These are phyloP conservation scores for Bungarus multicinctus DNA, from an alignment of 2,113 vertebrate species.

Conservation along the genomic window DNA sequence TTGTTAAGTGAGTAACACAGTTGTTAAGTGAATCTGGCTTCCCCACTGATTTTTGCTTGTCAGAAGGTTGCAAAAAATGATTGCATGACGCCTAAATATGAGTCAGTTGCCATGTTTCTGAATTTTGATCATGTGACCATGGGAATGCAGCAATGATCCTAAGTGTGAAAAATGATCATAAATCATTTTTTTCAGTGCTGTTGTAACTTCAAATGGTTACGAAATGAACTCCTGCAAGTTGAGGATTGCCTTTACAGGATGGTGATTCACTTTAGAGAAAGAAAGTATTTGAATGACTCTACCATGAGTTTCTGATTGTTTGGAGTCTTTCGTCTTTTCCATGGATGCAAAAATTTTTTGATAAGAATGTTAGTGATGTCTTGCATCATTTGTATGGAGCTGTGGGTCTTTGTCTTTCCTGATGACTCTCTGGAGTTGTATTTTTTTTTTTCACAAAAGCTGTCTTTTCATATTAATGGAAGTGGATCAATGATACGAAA, in stretches of 20 bases:
- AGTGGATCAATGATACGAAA: not conserved
- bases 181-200: not conserved
- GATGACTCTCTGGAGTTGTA: not conserved
- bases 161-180: not conserved
- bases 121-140: not conserved
- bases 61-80: not conserved
- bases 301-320: not conserved
- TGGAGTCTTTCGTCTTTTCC: not conserved
- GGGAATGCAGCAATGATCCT: not conserved
- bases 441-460: not conserved
- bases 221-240: not conserved
- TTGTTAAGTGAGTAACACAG: not conserved
- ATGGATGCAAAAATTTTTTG: not conserved
- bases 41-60: not conserved
- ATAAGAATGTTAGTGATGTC: not conserved
- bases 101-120: not conserved
- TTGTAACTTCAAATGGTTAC: not conserved
- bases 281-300: not conserved
- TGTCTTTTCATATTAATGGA: conserved; percentile 4
- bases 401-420: not conserved
- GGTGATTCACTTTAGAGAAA: not conserved
- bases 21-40: not conserved
- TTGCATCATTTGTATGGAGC: not conserved
- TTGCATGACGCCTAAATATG: not conserved
- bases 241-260: not conserved